Base-by-base conservation (phyloP, 1,140 invertebrate species). In the Drosophila trapezifrons region DNA sequence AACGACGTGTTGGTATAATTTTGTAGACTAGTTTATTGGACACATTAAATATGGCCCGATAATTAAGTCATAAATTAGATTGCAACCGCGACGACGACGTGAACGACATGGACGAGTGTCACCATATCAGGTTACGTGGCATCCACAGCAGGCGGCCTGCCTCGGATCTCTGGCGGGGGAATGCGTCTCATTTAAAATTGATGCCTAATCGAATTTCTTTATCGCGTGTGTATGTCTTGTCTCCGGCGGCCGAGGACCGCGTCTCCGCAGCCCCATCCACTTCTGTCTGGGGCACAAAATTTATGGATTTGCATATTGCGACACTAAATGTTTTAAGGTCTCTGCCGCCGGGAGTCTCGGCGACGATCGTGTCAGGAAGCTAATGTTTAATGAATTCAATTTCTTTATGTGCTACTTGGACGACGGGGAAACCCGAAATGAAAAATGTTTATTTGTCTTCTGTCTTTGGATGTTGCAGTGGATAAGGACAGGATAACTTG, bases 11-110 rank as follows among this genome's bases (percentile, higher is more conserved):
- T 91, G 82, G 82, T 90, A 90, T 89, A 91, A 90, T 91, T 91
- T 91, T 90, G 84, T 91, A 90, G 79, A 90, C 78, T 90, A 90
- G 84, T 91, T 91, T 91, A 91, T 91, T 91, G 90, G 87, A 90
- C 90, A 91, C 90, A 91, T 91, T 91, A 91, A 91, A 91, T 91
- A 91, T 91, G 90, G 90, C 90, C 87, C 81, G 90, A 91, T 91
- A 91, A 91, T 91, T 91, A 91, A 91, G 90, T 91, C 90, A 91
- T 91, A 91, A 91, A 91, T 91, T 91, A 91, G 90, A 90, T 91
- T 90, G 86, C 77, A 81, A 78, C 76, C 72, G 73, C 73, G 62
- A 82, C 79, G 67, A 64, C 72, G 80, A 72, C 70, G 79, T 70
- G 65, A 72, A 77, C 76, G 77, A 72, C 70, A 82, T 79, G 72